Conservation (phyloP, 2,113 vertebrate species). For the Calyptommatus sinebrachiatus region DNA sequence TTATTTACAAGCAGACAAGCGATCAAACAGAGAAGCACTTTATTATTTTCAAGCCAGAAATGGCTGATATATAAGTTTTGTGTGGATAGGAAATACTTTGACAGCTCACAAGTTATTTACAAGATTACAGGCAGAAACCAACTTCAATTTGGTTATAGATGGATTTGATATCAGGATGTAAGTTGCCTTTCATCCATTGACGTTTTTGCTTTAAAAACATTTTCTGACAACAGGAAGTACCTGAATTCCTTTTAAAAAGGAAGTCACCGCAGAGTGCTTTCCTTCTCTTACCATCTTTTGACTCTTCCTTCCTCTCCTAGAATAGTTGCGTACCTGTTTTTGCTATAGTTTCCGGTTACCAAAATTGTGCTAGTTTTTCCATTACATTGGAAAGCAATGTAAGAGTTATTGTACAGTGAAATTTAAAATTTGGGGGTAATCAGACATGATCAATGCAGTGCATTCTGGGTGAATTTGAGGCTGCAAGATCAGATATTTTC, state of each 20-base stretch:
- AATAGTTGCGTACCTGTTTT: constrained; percentile 11
- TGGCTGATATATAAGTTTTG: background rate
- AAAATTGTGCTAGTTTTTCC: background rate
- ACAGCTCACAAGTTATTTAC: background rate
- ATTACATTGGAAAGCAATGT: constrained; percentile 4
- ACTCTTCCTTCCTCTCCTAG: constrained; percentile 9
- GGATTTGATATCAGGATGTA: background rate
- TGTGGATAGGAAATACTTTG: background rate
- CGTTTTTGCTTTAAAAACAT: constrained; percentile 16
- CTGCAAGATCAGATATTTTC: too few relatives aligned
- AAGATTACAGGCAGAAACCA: background rate
- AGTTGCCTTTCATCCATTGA: background rate
- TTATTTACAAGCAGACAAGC: background rate
- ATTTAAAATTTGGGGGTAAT: too few relatives aligned
- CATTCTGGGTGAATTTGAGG: too few relatives aligned
- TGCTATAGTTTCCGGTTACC: background rate
- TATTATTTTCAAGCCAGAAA: background rate
- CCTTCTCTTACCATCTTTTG: constrained; percentile 26
- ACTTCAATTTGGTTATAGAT: background rate
- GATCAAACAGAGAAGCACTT: background rate
- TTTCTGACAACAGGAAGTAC: constrained; percentile 62
- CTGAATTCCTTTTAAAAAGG: constrained; percentile 47
- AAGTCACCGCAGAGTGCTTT: constrained; percentile 40
- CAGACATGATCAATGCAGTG: too few relatives aligned
- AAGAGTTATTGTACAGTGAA: background rate